These are phyloP conservation scores for Acromyrmex charruanus DNA, from an alignment of 1,140 invertebrate genomes.

Conservation along the genomic window DNA sequence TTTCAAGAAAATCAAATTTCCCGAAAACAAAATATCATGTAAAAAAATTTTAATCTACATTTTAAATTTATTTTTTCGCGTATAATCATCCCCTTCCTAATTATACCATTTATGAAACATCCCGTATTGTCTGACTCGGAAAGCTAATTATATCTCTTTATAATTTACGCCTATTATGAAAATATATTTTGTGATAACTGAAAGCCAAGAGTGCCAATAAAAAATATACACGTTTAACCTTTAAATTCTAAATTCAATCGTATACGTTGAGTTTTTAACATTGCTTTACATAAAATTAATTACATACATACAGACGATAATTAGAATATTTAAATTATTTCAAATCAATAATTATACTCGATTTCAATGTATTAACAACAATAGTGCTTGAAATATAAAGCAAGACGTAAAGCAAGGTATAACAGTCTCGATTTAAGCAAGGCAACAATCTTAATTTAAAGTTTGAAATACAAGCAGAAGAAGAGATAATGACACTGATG, in stretches of 20 bases:
- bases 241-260: conserved; percentile 6
- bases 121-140: not conserved
- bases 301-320: not conserved
- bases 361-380: not conserved
- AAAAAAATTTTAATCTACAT: no score
- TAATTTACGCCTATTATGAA: not conserved
- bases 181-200: not conserved
- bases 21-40: no score
- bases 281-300: not conserved
- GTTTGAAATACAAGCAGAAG: not conserved
- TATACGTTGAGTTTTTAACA: not conserved
- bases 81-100: no score
- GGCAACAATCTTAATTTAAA: conserved; percentile 7
- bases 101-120: no score
- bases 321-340: not conserved
- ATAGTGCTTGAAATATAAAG: not conserved
- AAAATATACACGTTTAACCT: not conserved
- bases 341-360: no score
- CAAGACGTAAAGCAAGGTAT: not conserved
- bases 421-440: not conserved
- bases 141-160: not conserved
- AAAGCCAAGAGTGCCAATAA: not conserved
- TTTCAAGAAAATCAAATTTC: no score
- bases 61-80: no score
- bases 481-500: not conserved